These are phyloP conservation scores for Strongylocentrotus purpuratus DNA, from an alignment of 35 echinoderm and acorn worm species.

Conservation along the genomic window DNA sequence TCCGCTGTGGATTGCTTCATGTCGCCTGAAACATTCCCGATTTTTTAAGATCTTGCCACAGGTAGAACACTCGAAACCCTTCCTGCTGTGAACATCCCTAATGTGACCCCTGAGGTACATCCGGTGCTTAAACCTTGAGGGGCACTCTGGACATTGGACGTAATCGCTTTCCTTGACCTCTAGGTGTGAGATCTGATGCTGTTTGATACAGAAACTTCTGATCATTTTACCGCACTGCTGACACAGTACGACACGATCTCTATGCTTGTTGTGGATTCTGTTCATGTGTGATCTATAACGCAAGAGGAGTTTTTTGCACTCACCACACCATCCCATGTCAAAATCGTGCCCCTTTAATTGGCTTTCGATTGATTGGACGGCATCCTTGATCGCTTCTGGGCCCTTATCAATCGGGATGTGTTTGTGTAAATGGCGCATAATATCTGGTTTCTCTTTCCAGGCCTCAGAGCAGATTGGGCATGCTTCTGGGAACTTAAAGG, in stretches of 20 bases:
- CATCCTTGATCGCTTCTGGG: not conserved
- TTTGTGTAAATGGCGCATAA: not conserved
- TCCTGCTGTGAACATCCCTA: not conserved
- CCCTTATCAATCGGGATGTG: not conserved
- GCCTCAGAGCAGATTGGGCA: not conserved
- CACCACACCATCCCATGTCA: not conserved
- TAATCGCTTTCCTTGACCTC: not conserved
- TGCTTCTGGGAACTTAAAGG: no score
- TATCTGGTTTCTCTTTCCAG: not conserved
- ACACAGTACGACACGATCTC: not conserved
- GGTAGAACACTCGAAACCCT: slow-evolving; percentile 45
- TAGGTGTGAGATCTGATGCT: not conserved
- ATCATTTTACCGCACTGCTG: slow-evolving; percentile 40
- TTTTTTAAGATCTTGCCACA: slow-evolving; percentile 53
- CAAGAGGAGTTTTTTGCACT: not conserved
- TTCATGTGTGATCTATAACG: not conserved
- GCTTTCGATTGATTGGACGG: not conserved
- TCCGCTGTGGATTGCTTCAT: slow-evolving; percentile 58
- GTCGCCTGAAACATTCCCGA: slow-evolving; percentile 20
- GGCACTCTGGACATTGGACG: not conserved
- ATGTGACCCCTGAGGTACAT: not conserved
- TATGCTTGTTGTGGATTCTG: not conserved
- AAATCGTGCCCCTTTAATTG: not conserved
- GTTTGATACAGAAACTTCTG: no score
- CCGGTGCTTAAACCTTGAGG: not conserved